Percentiles rank a stretch among this genome's conserved stretches.
Evolutionary conservation across 2,888 invertebrate species (phyloP).

Genomic region (Pammene fasciana): DNA sequence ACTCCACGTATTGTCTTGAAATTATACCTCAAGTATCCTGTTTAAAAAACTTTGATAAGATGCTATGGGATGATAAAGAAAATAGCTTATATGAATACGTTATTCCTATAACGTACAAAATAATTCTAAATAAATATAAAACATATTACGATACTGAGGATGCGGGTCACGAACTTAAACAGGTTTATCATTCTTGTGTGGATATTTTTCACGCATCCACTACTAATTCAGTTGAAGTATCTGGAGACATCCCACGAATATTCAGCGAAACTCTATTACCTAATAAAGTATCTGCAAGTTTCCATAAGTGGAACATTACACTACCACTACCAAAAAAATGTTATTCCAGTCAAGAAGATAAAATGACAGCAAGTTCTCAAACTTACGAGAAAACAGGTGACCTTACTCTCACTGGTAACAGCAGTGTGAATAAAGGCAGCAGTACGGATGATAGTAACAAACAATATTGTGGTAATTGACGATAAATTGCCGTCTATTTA

Average conservation of each 20-base stretch:
- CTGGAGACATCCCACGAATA: constrained; percentile 57
- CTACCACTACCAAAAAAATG: constrained; percentile 31
- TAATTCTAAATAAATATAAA: constrained; percentile 59
- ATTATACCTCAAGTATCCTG: constrained; percentile 68
- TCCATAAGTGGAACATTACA: constrained; percentile 43
- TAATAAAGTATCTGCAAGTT: constrained; percentile 46
- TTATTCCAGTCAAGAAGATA: constrained; percentile 6
- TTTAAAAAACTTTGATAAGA: constrained; percentile 65
- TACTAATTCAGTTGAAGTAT: constrained; percentile 48
- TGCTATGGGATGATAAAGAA: constrained; percentile 61
- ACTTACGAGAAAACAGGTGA: constrained; percentile 9
- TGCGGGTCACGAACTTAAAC: constrained; percentile 43
- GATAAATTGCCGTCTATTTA: background rate
- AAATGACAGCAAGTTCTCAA: constrained; percentile 7
- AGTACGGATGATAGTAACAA: background rate
- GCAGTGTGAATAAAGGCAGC: background rate
- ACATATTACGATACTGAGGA: constrained; percentile 27
- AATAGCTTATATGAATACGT: constrained; percentile 62
- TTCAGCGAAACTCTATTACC: constrained; percentile 63
- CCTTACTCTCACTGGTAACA: constrained; percentile 9
- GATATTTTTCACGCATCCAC: constrained; percentile 58
- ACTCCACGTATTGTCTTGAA: constrained; percentile 65
- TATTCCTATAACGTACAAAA: constrained; percentile 71
- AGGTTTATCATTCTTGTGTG: constrained; percentile 72
- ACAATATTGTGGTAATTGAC: constrained; percentile 14